phyloP scores from a whole-genome alignment of 2,113 vertebrate species.

The Alligator mississippiensis region DNA sequence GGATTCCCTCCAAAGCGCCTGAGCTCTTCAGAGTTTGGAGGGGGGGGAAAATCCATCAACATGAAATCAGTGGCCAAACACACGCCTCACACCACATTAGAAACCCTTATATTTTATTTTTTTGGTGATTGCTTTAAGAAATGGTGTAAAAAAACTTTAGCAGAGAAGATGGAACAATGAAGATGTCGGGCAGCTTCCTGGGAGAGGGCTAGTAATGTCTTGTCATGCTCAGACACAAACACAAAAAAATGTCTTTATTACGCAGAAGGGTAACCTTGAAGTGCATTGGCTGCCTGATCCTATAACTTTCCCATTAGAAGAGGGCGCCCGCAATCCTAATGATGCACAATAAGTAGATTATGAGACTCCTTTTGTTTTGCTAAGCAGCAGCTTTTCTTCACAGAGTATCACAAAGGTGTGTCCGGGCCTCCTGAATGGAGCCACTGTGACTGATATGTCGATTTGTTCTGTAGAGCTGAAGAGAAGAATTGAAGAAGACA shows the following conservation, averaged over 20 bases:
- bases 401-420: slow-evolving; percentile 65
- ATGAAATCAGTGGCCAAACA: not conserved
- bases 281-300: slow-evolving; percentile 65
- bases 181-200: slow-evolving; percentile 68
- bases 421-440: slow-evolving; percentile 42
- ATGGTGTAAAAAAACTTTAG: not conserved
- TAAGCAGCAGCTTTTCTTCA: slow-evolving; percentile 67
- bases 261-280: slow-evolving; percentile 61
- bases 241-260: slow-evolving; percentile 74
- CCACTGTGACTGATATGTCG: slow-evolving; percentile 37
- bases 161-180: slow-evolving; percentile 66
- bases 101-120: not conserved
- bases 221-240: slow-evolving; percentile 71
- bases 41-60: not conserved
- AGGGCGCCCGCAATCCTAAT: slow-evolving; percentile 64
- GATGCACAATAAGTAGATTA: slow-evolving; percentile 78
- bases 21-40: fast-evolving
- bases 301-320: slow-evolving; percentile 69
- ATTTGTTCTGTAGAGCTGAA: slow-evolving; percentile 31
- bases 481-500: slow-evolving; percentile 35
- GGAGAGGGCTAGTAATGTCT: slow-evolving; percentile 52
- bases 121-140: not conserved
- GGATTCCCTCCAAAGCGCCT: not conserved
- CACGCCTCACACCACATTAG: not conserved
- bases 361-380: slow-evolving; percentile 70